phyloP scores from a whole-genome alignment of 2,113 vertebrate species.

The Myocastor coypus region DNA sequence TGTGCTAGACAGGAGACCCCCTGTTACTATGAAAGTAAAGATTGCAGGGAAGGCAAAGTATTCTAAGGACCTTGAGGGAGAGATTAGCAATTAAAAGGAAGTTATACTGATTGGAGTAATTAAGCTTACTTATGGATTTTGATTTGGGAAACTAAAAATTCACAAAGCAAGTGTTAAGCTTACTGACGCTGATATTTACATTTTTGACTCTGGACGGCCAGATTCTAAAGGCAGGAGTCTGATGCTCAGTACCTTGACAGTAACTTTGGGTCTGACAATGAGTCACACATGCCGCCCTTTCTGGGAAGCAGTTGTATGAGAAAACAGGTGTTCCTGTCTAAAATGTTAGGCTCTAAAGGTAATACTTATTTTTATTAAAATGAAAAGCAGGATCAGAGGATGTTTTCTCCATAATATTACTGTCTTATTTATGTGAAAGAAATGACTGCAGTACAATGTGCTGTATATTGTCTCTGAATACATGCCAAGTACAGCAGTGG shows the following conservation, averaged over 20 bases:
- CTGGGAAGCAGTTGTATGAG: conserved; percentile 19
- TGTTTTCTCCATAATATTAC: conserved; percentile 33
- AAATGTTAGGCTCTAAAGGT: conserved; percentile 9
- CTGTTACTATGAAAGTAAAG: not conserved
- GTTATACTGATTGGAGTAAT: not conserved
- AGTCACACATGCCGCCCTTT: not conserved
- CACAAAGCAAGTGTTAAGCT: conserved; percentile 34
- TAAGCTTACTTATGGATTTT: not conserved
- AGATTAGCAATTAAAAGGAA: not conserved
- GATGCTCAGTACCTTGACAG: conserved; percentile 31
- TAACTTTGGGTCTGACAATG: conserved; percentile 47
- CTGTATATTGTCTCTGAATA: conserved; percentile 47
- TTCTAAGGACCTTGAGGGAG: not conserved
- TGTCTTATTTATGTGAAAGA: conserved; percentile 56
- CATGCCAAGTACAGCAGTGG: not conserved
- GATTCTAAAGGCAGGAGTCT: not conserved
- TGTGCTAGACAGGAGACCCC: not conserved
- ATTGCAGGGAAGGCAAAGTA: not conserved
- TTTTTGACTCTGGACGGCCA: conserved; percentile 41
- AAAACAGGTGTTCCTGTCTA: conserved; percentile 18
- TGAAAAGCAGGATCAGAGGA: conserved; percentile 16
- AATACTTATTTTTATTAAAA: conserved; percentile 58
- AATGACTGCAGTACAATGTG: not conserved
- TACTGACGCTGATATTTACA: conserved; percentile 29
- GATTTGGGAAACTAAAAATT: conserved; percentile 37